Evolutionary conservation across 2,888 invertebrate species (phyloP).

Genomic region (Sinohyriopsis cumingii): DNA sequence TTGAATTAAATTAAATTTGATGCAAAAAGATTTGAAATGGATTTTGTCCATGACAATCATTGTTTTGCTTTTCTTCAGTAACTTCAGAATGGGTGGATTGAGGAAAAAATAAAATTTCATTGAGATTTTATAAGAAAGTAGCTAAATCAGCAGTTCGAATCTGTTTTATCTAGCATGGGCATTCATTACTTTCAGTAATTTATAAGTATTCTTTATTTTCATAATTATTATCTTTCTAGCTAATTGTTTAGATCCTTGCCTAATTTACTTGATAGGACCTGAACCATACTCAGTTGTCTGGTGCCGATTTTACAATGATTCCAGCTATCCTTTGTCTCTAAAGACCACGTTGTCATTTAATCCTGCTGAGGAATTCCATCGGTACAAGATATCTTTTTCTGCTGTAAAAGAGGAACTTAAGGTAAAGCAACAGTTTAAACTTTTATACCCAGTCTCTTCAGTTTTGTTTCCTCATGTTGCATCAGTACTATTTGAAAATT

Average conservation of each 20-base stretch:
- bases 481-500: too few species aligned
- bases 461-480: too few species aligned
- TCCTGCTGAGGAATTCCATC: constrained; percentile 25
- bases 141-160: too few species aligned
- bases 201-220: not conserved
- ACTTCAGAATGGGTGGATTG: too few species aligned
- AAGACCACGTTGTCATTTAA: constrained; percentile 21
- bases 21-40: too few species aligned
- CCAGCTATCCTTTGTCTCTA: constrained; percentile 16
- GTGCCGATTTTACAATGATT: constrained; percentile 30
- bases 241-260: not conserved
- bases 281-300: constrained; percentile 25
- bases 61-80: too few species aligned
- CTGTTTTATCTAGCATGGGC: too few species aligned
- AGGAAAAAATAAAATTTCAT: too few species aligned
- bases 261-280: constrained; percentile 11
- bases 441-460: not conserved
- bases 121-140: too few species aligned
- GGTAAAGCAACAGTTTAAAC: constrained; percentile 8
- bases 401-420: constrained; percentile 15
- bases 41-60: too few species aligned
- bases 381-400: constrained; percentile 27
- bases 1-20: too few species aligned
- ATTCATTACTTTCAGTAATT: not conserved
- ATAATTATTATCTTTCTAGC: not conserved